These are phyloP conservation scores for Idaea aversata DNA, from an alignment of 2,888 invertebrate genomes.

Conservation along the genomic window DNA sequence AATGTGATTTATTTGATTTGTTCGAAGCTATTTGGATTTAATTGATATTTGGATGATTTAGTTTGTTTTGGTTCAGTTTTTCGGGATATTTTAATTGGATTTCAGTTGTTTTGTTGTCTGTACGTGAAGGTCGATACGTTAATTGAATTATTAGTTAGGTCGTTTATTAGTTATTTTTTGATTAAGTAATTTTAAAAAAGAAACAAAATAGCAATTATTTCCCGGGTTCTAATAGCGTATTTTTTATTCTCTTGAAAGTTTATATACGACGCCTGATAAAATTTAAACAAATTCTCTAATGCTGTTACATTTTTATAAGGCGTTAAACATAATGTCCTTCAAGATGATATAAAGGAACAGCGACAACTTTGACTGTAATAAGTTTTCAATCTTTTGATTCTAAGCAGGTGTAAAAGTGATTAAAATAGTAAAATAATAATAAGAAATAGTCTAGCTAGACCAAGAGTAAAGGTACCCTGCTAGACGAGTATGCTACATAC, in stretches of 20 bases:
- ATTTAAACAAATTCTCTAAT: not conserved
- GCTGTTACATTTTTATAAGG: conserved; percentile 7
- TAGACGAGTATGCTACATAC: too few relatives aligned
- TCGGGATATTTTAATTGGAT: conserved; percentile 6
- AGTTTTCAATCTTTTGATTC: too few relatives aligned
- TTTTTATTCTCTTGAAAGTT: not conserved
- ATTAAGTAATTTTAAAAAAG: too few relatives aligned
- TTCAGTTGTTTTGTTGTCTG: conserved; percentile 6
- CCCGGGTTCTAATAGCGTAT: too few relatives aligned
- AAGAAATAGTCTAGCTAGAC: too few relatives aligned
- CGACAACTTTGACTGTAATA: too few relatives aligned
- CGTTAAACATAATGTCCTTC: not conserved
- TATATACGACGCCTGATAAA: not conserved
- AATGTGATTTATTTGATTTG: conserved; percentile 37
- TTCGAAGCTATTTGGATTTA: conserved; percentile 24
- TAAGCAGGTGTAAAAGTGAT: too few relatives aligned
- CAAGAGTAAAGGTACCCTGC: too few relatives aligned
- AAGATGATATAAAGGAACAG: too few relatives aligned
- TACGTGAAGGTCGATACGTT: not conserved
- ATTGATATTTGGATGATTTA: conserved; percentile 24
- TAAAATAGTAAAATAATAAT: too few relatives aligned
- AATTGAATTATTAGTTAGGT: not conserved
- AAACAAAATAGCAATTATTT: too few relatives aligned
- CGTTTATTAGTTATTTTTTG: too few relatives aligned
- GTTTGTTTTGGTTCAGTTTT: conserved; percentile 6